A percentile compares a stretch with the other conserved stretches of the same genome.
Conservation (phyloP, 2,888 invertebrate genomes). For the Nephrotoma appendiculata region DNA sequence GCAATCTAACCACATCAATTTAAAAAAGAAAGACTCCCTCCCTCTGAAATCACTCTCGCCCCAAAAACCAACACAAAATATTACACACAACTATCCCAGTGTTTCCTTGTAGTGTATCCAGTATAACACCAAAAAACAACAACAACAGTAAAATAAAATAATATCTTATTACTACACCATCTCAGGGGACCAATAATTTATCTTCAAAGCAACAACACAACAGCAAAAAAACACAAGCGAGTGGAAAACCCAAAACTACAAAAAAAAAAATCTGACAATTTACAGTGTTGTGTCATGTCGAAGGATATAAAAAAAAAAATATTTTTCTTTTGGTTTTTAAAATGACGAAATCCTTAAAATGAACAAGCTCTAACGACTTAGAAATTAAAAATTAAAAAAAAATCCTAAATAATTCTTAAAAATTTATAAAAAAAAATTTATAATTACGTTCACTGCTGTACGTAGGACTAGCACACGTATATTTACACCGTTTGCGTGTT, state of each 20-base stretch:
- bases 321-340: not conserved
- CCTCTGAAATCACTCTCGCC: not conserved
- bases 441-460: not conserved
- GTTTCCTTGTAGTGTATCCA: not conserved
- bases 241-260: not conserved
- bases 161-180: not conserved
- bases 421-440: not conserved
- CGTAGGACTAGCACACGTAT: not conserved
- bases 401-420: not conserved
- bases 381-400: not conserved
- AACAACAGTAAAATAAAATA: not conserved
- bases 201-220: not conserved
- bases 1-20: not conserved
- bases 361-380: not conserved
- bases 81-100: not conserved
- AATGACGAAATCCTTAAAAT: not conserved
- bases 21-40: not conserved
- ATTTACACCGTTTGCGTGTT: not conserved
- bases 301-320: not conserved
- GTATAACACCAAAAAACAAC: not conserved
- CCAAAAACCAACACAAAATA: not conserved
- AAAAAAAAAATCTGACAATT: not conserved
- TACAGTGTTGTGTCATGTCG: not conserved
- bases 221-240: not conserved
- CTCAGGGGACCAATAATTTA: not conserved